Evolutionary conservation across 2,797 vertebrate species (phyloP), one percentile per base, ranked within the genome.

Genomic region (Steatocranus sp.): DNA sequence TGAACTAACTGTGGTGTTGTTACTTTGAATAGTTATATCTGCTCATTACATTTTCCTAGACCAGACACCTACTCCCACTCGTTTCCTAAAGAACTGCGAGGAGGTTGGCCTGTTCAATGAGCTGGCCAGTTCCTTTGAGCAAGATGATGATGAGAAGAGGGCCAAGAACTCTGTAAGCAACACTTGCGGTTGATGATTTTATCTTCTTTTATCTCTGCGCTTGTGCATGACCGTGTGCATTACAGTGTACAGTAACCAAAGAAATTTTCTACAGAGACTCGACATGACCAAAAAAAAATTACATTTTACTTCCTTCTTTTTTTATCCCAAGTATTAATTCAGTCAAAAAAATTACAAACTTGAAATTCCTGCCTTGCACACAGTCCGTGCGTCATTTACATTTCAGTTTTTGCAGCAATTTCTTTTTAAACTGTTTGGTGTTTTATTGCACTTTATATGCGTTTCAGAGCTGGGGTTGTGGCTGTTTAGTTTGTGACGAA

Each of bases 81-180:
- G 98, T 88, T 99, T 99, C 96, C 92, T 99, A 92, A 99, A 99
- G 96, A 99, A 99, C 95, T 99, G 98, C 48, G 98, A 99, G 89
- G 98, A 99, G 86, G 98, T 99, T 58, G 98, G 98, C 63, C 96
- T 99, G 76, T 99, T 99, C 96, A 98, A 98, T 76, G 98, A 99
- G 93, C 95, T 99, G 89, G 98, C 97, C 84, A 97, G 95, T 87
- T 98, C 98, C 85, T 99, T 99, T 38, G 98, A 98, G 90, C 97
- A 98, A 7, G 98, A 99, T 63, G 98, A 99, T 1, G 98, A 99
- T 5, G 97, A 99, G 49, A 99, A 97, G 96, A 94, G 93, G 87
- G 91, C 94, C 82, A 96, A 95, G 82, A 96, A 93, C 91, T 90
- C 94, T 83, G 96, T 97, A 94, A 96, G 95, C 38, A 78, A 73